Percentiles rank a stretch among this genome's conserved stretches.
Evolutionary conservation across 2,797 vertebrate genomes (phyloP).

Genomic region (Malacoraja senta): DNA sequence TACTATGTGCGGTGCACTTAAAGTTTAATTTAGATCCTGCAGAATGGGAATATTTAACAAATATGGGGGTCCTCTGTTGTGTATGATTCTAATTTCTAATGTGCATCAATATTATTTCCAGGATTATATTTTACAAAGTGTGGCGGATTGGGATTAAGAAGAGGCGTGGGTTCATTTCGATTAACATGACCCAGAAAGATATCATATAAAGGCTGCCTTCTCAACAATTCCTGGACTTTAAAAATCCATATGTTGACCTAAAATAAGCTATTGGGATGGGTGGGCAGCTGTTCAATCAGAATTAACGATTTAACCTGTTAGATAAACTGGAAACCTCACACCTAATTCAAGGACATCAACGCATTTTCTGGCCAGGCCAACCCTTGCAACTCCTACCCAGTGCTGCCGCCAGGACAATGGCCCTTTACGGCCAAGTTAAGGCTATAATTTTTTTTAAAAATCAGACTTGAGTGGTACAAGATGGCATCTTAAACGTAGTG

Average conservation of each 20-base stretch:
- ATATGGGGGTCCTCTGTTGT: background rate
- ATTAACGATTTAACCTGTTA: background rate
- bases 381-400: too few species aligned
- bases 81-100: background rate
- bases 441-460: too few species aligned
- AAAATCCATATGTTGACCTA: background rate
- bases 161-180: background rate
- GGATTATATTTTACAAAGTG: background rate
- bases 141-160: background rate
- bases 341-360: background rate
- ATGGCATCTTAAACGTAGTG: too few species aligned
- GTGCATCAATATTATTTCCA: background rate
- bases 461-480: too few species aligned
- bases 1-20: background rate
- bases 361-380: too few species aligned
- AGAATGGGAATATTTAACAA: background rate
- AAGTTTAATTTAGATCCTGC: background rate
- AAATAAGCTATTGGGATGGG: background rate
- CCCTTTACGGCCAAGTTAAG: too few species aligned
- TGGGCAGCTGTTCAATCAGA: background rate
- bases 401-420: too few species aligned
- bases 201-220: background rate
- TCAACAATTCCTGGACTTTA: background rate
- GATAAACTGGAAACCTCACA: background rate
- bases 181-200: background rate